phyloP scores from a whole-genome alignment of 2,797 vertebrate species.

The Paratrypauchen microcephalus region DNA sequence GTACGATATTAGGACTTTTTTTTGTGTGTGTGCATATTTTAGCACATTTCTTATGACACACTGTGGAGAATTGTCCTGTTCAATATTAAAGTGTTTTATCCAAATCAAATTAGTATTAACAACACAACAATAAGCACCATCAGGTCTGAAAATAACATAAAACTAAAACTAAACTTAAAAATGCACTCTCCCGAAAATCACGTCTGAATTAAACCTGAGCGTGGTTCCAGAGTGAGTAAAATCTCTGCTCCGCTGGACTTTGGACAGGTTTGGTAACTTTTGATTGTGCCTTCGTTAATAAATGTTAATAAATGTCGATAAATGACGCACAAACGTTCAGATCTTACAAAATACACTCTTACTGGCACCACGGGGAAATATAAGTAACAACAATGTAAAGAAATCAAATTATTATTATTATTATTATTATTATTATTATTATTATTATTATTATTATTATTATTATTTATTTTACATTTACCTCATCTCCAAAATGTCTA shows the following conservation, averaged over 20 bases:
- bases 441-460: no score
- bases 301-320: not conserved
- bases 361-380: not conserved
- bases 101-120: not conserved
- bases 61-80: not conserved
- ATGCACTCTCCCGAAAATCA: not conserved
- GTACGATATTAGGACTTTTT: no score
- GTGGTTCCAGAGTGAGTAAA: slow-evolving; percentile 17
- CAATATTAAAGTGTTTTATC: not conserved
- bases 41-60: no score
- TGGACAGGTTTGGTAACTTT: not conserved
- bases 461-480: no score
- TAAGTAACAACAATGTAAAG: no score
- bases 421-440: no score
- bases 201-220: not conserved
- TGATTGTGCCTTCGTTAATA: not conserved
- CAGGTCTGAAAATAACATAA: not conserved
- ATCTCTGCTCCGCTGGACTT: not conserved
- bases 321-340: not conserved
- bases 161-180: not conserved
- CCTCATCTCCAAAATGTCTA: no score
- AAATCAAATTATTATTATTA: no score
- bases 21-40: no score
- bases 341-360: not conserved
- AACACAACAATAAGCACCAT: not conserved